Percentiles rank a stretch among this genome's conserved stretches.
Evolutionary conservation across 2,113 vertebrate species (phyloP).

Genomic region (Oncorhynchus tshawytscha): DNA sequence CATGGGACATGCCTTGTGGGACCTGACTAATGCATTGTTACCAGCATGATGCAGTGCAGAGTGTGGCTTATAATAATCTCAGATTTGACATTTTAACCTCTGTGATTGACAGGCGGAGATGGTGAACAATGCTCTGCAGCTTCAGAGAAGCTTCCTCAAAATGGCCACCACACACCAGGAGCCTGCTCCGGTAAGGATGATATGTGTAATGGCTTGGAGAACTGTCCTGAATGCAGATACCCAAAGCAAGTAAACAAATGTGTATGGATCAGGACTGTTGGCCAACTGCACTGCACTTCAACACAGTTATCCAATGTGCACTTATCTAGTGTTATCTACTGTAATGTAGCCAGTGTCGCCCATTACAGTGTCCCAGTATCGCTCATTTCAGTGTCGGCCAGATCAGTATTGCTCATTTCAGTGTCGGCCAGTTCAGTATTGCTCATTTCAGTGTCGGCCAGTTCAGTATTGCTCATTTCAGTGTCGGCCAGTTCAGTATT

Average conservation of each 20-base stretch:
- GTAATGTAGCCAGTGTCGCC: no score
- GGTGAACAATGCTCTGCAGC: constrained; percentile 87
- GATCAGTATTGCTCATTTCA: background rate
- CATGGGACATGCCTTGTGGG: constrained; percentile 48
- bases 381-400: background rate
- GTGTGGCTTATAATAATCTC: background rate
- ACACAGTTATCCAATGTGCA: no score
- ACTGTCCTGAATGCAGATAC: no score
- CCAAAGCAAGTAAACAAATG: background rate
- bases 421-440: background rate
- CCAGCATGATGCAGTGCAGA: background rate
- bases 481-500: background rate
- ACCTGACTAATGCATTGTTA: constrained; percentile 10
- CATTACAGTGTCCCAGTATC: no score
- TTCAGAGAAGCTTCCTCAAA: constrained; percentile 84
- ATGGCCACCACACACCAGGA: constrained; percentile 86
- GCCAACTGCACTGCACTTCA: no score
- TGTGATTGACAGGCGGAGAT: constrained; percentile 84
- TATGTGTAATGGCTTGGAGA: no score
- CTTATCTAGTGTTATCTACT: no score
- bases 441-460: background rate
- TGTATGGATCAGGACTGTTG: background rate
- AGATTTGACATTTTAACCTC: constrained; percentile 7
- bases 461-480: background rate
- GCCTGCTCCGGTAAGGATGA: constrained; percentile 84